Conservation (phyloP, 2,113 vertebrate species). For the Ammodytes dubius region DNA sequence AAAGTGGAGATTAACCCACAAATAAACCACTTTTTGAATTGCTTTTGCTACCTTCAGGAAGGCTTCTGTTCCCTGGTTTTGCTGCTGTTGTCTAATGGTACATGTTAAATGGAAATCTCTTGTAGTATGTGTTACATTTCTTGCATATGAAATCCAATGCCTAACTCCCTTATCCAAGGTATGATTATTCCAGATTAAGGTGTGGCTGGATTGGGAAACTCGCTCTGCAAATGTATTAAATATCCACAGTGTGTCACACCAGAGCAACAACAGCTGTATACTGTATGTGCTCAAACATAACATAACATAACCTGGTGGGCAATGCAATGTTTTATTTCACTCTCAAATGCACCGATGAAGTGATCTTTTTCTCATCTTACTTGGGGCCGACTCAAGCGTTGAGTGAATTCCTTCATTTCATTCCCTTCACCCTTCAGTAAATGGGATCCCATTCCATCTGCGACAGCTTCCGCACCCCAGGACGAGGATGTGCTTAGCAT, state of each 20-base stretch:
- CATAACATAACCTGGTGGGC: background rate
- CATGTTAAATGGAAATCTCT: background rate
- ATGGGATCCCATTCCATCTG: conserved; percentile 51
- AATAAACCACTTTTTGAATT: conserved; percentile 53
- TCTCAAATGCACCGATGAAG: conserved; percentile 43
- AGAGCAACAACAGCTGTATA: conserved; percentile 21
- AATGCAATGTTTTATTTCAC: conserved; percentile 21
- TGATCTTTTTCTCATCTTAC: conserved; percentile 44
- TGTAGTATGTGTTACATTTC: conserved; percentile 12
- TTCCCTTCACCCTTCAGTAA: conserved; percentile 43
- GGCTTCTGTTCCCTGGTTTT: conserved; percentile 23
- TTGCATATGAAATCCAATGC: conserved; percentile 10
- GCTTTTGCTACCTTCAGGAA: conserved; percentile 36
- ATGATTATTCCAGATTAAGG: conserved; percentile 17
- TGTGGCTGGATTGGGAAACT: conserved; percentile 12
- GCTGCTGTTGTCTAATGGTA: conserved; percentile 23
- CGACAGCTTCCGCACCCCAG: conserved; percentile 52
- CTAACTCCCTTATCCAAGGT: conserved; percentile 15
- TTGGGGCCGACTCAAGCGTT: conserved; percentile 42
- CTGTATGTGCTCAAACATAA: background rate
- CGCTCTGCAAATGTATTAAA: conserved; percentile 38
- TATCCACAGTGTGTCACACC: conserved; percentile 9
- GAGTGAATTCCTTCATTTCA: conserved; percentile 59
- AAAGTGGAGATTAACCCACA: conserved; percentile 34
- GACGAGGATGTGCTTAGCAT: conserved; percentile 63